Base-by-base conservation (phyloP, 2,113 vertebrate species). In the Benitochromis conjunctus region DNA sequence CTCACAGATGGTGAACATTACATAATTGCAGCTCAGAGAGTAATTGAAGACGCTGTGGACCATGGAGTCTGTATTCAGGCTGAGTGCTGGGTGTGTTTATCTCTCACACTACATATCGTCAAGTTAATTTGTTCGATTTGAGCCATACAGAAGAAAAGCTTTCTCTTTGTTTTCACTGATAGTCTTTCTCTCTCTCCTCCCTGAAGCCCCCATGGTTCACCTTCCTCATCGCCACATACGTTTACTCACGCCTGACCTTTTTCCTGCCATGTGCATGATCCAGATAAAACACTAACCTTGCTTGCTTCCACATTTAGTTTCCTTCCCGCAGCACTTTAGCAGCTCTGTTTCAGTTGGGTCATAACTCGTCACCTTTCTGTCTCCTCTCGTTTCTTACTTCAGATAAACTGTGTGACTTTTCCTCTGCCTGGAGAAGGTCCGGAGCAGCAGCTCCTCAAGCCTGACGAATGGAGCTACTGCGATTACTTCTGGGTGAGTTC, bases 351-450 rank as follows among this genome's bases (percentile, higher is more conserved):
- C 51, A 51, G 2, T 57, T 24, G 21, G 21, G 5, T 82, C 24
- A 16, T 6, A 48, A 2, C 54, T 43, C 6, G 8, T 55, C 48
- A 79, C 48, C 8, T 31, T 34, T 66, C 8, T 74, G 5, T 48
- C 43, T 87, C 29, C 31, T 41, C 13, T 79, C 11, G 54, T 11
- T 54, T 48, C 24, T 82, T 26, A 14, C 74, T 62, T 18, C 96
- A 99, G 98, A 97, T 99, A 94, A 99, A 99, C 93, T 97, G 97
- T 7, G 97, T 99, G 92, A 99, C 98, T 0, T 99, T 99, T 85
- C 98, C 98, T n/a, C 96, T 99, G 71, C 97, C 97, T 54, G 97
- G 97, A 16, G 95, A 97, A 58, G 97, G 97, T 92, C 97, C 97
- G 0, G 98, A 99, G 92, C 98, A 99, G 94, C 97, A 99, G 94